Evolutionary conservation across 2,113 vertebrate species (phyloP).

Genomic region (Gadus chalcogrammus): DNA sequence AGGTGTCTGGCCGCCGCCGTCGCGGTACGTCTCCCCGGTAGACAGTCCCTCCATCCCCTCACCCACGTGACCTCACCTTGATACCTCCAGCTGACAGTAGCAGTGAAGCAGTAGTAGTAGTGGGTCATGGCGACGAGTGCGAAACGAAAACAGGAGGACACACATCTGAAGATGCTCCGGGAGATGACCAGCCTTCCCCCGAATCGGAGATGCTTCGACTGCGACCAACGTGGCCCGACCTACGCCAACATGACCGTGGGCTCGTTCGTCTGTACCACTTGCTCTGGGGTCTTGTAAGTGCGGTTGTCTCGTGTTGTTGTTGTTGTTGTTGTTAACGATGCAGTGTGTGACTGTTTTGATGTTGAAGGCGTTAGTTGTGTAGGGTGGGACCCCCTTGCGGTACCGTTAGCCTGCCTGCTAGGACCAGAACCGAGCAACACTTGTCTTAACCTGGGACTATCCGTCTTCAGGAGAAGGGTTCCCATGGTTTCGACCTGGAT

Average conservation of each 20-base stretch:
- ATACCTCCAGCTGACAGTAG: background rate
- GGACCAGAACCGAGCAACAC: too few relatives aligned
- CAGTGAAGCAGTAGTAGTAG: conserved; percentile 8
- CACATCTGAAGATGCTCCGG: conserved; percentile 94
- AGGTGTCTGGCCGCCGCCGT: conserved; percentile 48
- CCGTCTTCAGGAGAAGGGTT: too few relatives aligned
- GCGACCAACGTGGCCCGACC: conserved; percentile 97
- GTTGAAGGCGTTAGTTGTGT: too few relatives aligned
- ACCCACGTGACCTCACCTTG: conserved; percentile 9
- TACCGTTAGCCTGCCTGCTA: background rate
- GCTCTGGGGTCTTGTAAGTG: conserved; percentile 96
- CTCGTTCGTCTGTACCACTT: conserved; percentile 97
- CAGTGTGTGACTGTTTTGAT: background rate
- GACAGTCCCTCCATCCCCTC: conserved; percentile 30
- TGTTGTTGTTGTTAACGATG: background rate
- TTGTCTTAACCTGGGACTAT: too few relatives aligned
- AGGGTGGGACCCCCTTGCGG: too few relatives aligned
- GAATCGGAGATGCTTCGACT: conserved; percentile 98
- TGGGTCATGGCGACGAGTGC: conserved; percentile 90
- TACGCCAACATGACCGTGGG: conserved; percentile 98
- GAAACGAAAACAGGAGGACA: conserved; percentile 98
- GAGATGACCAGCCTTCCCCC: conserved; percentile 93
- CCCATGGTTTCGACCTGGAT: too few relatives aligned
- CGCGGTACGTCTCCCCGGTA: conserved; percentile 30
- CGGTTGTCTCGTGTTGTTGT: conserved; percentile 21